Evolutionary conservation across 2,888 invertebrate species (phyloP).

Genomic region (Clanis bilineata): DNA sequence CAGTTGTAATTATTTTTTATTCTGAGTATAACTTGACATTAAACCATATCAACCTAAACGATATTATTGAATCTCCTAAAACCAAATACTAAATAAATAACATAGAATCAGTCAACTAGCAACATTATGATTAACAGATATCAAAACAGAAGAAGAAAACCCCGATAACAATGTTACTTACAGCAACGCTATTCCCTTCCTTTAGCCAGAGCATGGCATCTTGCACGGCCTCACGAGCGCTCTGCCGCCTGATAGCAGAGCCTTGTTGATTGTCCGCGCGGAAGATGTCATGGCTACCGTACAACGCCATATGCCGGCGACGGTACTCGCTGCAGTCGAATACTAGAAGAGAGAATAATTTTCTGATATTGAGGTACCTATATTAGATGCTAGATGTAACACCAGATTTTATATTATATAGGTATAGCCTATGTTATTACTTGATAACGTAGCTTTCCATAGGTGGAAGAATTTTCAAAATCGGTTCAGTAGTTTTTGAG

Average conservation of each 20-base stretch:
- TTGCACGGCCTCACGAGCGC: conserved; percentile 91
- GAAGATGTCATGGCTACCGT: conserved; percentile 94
- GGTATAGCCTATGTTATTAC: too few relatives aligned
- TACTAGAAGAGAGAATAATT: conserved; percentile 81
- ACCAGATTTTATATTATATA: not conserved
- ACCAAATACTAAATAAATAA: too few relatives aligned
- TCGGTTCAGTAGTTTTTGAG: too few relatives aligned
- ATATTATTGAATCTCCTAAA: too few relatives aligned
- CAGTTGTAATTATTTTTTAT: too few relatives aligned
- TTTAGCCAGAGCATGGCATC: conserved; percentile 92
- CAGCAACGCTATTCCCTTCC: conserved; percentile 90
- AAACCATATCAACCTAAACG: too few relatives aligned
- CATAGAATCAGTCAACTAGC: too few relatives aligned
- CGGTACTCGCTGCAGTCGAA: conserved; percentile 97
- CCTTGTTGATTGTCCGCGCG: conserved; percentile 92
- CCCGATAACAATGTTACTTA: conserved; percentile 63
- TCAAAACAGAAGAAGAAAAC: not conserved
- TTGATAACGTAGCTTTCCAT: too few relatives aligned
- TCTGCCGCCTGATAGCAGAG: conserved; percentile 89
- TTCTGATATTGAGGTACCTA: not conserved
- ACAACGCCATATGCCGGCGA: conserved; percentile 90
- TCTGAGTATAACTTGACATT: too few relatives aligned
- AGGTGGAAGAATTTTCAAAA: too few relatives aligned
- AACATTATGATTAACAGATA: not conserved
- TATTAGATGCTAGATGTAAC: not conserved